Evolutionary conservation across 2,797 vertebrate species (phyloP).

Genomic region (Sebastes kiyomatsui): DNA sequence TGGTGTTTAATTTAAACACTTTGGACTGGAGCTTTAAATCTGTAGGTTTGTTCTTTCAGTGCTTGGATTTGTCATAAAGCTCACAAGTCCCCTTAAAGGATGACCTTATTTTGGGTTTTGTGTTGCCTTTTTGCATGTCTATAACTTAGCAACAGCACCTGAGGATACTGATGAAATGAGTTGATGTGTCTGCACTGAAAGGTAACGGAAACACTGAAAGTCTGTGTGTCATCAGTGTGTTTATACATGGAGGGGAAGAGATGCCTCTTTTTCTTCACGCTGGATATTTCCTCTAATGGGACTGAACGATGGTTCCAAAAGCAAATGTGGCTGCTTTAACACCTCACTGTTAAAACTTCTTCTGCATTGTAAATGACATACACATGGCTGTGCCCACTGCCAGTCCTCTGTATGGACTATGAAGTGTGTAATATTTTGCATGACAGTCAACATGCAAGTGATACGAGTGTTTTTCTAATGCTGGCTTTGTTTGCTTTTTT

Average conservation of each 20-base stretch:
- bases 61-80: neutral
- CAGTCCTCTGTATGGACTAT: slow-evolving; percentile 74
- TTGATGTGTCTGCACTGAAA: neutral
- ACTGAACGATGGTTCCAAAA: neutral
- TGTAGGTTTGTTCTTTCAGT: neutral
- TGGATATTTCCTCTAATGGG: neutral
- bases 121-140: neutral
- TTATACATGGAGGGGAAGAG: neutral
- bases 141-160: neutral
- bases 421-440: slow-evolving; percentile 85
- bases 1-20: neutral
- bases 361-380: slow-evolving; percentile 77
- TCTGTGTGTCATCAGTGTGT: neutral
- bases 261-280: neutral
- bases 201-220: too few relatives aligned
- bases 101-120: neutral
- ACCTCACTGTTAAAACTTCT: neutral
- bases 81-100: neutral
- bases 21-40: neutral
- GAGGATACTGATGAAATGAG: neutral
- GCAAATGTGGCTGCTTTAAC: neutral
- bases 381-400: slow-evolving; percentile 78
- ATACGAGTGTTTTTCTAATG: slow-evolving; percentile 87
- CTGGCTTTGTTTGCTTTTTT: slow-evolving; percentile 56
- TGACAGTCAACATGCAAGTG: slow-evolving; percentile 92